Conservation (phyloP, 1,140 invertebrate genomes). For the Lepidurus arcticus region DNA sequence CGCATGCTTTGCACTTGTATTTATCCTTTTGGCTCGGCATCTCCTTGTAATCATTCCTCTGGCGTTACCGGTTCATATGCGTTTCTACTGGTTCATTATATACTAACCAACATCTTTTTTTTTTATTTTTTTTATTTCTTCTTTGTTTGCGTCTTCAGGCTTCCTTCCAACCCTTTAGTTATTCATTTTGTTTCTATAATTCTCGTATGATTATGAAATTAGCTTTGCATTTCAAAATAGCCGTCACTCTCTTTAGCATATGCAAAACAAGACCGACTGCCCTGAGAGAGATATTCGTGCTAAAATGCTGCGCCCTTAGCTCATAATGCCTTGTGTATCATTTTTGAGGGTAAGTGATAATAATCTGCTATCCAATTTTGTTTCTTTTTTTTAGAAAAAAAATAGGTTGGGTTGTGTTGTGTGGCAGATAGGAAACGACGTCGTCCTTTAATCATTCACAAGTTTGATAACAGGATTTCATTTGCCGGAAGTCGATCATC, state of each 20-base stretch:
- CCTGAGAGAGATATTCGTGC: neutral
- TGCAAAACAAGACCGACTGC: neutral
- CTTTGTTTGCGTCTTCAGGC: neutral
- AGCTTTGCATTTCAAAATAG: conserved; percentile 15
- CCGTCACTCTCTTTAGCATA: neutral
- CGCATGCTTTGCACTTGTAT: no score
- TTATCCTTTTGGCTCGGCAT: no score
- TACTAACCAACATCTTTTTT: neutral
- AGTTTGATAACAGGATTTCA: conserved; percentile 15
- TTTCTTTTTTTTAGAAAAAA: neutral
- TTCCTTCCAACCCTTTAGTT: neutral
- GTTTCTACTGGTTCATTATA: no score
- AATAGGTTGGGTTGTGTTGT: neutral
- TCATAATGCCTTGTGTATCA: neutral
- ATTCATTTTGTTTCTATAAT: neutral
- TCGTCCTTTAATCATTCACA: conserved; percentile 11
- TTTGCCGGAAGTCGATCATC: neutral
- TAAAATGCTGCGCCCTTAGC: neutral
- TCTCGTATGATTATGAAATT: conserved; percentile 4
- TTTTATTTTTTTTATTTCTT: neutral
- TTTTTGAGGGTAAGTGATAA: neutral
- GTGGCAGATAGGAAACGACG: neutral
- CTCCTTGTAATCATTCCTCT: no score
- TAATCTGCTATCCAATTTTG: conserved; percentile 8
- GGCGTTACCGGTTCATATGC: no score